A percentile compares a stretch with the other conserved stretches of the same genome.
Conservation (phyloP, 1,140 invertebrate genomes). For the Eciton burchellii region DNA sequence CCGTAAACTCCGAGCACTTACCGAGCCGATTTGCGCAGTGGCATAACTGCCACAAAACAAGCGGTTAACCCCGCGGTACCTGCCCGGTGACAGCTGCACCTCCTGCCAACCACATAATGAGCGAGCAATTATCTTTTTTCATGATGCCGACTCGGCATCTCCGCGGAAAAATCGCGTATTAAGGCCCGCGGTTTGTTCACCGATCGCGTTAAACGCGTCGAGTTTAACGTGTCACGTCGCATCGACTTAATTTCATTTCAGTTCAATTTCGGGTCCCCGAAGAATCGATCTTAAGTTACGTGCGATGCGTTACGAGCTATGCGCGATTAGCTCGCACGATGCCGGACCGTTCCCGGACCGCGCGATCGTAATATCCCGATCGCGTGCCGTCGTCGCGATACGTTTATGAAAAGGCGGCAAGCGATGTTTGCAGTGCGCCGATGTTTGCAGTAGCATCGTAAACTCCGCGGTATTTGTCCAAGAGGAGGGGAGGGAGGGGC, state of each 20-base stretch:
- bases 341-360: neutral
- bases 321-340: too few species aligned
- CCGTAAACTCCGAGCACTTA: conserved; percentile 45
- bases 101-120: neutral
- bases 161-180: neutral
- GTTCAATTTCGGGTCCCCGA: neutral
- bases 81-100: neutral
- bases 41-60: conserved; percentile 28
- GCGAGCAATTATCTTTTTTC: neutral
- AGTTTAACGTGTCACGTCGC: neutral
- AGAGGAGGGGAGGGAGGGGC: neutral
- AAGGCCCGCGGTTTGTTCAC: neutral
- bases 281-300: neutral
- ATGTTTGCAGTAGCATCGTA: conserved; percentile 49
- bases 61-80: conserved; percentile 5
- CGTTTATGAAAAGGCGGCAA: conserved; percentile 67
- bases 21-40: conserved; percentile 28
- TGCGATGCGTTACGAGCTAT: neutral
- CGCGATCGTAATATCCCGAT: neutral
- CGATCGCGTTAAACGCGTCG: neutral
- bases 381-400: conserved; percentile 13
- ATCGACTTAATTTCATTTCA: conserved; percentile 7
- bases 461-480: conserved; percentile 63
- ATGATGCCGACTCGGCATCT: conserved; percentile 8
- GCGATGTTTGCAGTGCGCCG: conserved; percentile 70